Percentiles rank a stretch among this genome's conserved stretches.
phyloP scores from a whole-genome alignment of 2,797 vertebrate genomes.

The Anolis apletophallus region DNA sequence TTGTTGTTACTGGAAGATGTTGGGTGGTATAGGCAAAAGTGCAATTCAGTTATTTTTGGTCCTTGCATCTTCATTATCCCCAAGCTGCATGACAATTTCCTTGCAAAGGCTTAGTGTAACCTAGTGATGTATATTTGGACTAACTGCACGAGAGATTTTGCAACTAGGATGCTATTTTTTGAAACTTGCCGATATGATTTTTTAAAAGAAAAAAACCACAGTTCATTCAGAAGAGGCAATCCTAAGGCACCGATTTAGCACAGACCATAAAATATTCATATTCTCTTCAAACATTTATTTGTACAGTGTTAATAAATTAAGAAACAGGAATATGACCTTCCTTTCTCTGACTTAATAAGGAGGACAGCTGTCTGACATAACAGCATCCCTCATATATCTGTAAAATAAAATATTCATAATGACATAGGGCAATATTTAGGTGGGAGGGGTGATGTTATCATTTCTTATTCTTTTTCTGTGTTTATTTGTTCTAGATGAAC shows the following conservation, averaged over 20 bases:
- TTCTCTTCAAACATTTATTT: conserved; percentile 73
- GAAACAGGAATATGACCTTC: conserved; percentile 60
- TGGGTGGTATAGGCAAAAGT: background rate
- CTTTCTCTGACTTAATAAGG: conserved; percentile 40
- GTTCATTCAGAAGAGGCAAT: conserved; percentile 57
- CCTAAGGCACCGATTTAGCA: conserved; percentile 51
- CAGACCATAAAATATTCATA: conserved; percentile 65
- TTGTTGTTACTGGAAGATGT: background rate
- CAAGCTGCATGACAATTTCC: background rate
- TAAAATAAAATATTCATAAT: conserved; percentile 16
- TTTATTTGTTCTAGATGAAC: background rate
- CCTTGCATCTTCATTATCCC: background rate
- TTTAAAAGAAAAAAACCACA: conserved; percentile 50
- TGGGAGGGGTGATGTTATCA: background rate
- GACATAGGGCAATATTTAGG: background rate
- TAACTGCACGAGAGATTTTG: background rate
- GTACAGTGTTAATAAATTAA: conserved; percentile 64
- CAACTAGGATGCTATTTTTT: background rate
- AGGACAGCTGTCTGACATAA: conserved; percentile 36
- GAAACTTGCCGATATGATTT: conserved; percentile 31
- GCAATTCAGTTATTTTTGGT: background rate
- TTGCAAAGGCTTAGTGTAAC: background rate
- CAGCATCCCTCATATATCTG: conserved; percentile 14
- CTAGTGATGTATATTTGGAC: background rate
- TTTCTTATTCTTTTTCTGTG: background rate